Evolutionary conservation across 2,113 vertebrate species (phyloP).

Genomic region (Ellobius talpinus): DNA sequence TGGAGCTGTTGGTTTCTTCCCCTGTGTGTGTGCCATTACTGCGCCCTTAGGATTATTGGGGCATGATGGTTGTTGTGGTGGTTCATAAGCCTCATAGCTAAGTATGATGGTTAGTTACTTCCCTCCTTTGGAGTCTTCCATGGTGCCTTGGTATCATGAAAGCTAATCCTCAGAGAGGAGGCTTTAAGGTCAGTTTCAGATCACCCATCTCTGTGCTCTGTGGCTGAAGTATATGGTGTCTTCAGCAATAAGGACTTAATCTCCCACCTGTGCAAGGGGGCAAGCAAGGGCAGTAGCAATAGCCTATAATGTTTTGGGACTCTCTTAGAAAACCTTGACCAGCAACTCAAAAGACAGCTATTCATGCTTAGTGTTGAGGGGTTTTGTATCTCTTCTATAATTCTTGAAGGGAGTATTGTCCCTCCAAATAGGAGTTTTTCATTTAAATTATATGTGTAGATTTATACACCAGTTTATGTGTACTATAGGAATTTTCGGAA

Average conservation of each 20-base stretch:
- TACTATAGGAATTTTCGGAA: not conserved
- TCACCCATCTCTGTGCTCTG: not conserved
- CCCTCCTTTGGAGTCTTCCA: not conserved
- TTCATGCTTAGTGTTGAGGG: not conserved
- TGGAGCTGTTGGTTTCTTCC: not conserved
- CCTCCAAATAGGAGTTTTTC: not conserved
- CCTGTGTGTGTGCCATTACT: not conserved
- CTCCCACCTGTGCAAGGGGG: not conserved
- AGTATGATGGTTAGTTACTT: not conserved
- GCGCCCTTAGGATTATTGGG: not conserved
- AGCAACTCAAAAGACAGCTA: not conserved
- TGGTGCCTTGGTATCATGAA: not conserved
- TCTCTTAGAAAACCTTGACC: not conserved
- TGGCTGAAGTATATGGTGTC: not conserved
- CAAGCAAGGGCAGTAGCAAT: not conserved
- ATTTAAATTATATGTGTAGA: not conserved
- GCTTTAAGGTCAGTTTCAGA: not conserved
- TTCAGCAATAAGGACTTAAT: not conserved
- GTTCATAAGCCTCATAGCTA: not conserved
- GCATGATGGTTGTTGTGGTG: not conserved
- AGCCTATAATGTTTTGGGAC: not conserved
- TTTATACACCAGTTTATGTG: not conserved
- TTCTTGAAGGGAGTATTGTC: not conserved
- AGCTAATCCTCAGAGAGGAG: not conserved
- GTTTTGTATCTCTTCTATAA: not conserved